Base-by-base conservation (phyloP, 1,140 invertebrate genomes). In the Psilanteris sp. region DNA sequence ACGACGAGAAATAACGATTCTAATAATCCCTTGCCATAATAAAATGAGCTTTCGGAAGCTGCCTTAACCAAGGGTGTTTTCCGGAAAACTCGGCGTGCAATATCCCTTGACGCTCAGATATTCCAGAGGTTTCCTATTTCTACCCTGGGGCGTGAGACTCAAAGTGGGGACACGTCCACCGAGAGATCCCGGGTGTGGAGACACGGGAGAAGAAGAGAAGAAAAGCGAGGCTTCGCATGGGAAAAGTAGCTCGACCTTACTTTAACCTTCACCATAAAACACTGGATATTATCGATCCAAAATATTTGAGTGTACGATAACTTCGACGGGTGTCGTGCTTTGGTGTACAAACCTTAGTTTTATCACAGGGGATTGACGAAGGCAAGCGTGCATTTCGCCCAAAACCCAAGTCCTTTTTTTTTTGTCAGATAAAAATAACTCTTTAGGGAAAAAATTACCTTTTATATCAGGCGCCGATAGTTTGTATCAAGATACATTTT, bases 261-360 rank as follows among this genome's bases (percentile, higher is more conserved):
- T 76, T 70, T 64, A 76, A 64, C 55, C 64, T 64, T 76, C 66
- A 70, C 66, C 64, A 64, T 64, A 66, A 66, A 64, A 76, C 66
- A 70, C 54, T 59, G 66, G 59, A 70, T 77, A 61, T 54, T 66
- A 77, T 77, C 66, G 66, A 77, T 71, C 66, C 74, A 59, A 71
- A 77, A 77, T 77, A 73, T 73, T 66, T 50, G 54, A 66, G 61
- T 59, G 52, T 73, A 66, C 61, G 70, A 73, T 73, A 66, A 66
- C 50, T 59, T 31, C 20, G 46, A 66, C 27, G 70, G 61, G 36
- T 59, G 59, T 57, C 61, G 44, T 59, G 48, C 43, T 14, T 55
- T 16, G 44, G 37, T 59, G 54, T 71, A 70, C 54, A 50, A 72
- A 67, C 57, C 26, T 64, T 50, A 48, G 16, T 66, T 64, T 67